Percentiles rank a stretch among this genome's conserved stretches.
These are phyloP conservation scores for Hippoglossus hippoglossus DNA, from an alignment of 2,797 vertebrate genomes.

Conservation along the genomic window DNA sequence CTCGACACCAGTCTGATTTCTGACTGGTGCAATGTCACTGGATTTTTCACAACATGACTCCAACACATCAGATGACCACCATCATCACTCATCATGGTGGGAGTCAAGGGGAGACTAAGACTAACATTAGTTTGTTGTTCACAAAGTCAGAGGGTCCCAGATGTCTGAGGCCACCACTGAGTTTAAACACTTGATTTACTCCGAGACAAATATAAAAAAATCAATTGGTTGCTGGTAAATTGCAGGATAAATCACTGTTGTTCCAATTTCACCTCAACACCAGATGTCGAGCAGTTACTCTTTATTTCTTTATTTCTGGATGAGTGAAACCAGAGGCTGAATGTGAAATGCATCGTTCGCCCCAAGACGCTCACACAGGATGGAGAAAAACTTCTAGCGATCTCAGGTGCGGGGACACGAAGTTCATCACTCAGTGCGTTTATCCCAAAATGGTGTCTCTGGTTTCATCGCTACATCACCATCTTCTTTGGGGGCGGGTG, in stretches of 20 bases:
- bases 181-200: slow-evolving; percentile 29
- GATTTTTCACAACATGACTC: neutral
- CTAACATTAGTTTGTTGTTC: slow-evolving; percentile 9
- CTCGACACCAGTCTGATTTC: neutral
- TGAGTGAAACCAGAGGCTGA: slow-evolving; percentile 13
- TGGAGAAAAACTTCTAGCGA: too few relatives aligned
- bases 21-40: neutral
- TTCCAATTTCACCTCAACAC: slow-evolving; percentile 11
- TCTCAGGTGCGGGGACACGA: too few relatives aligned
- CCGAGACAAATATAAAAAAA: neutral
- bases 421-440: too few relatives aligned
- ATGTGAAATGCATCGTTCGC: slow-evolving; percentile 5
- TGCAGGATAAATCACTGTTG: slow-evolving; percentile 14
- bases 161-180: slow-evolving; percentile 21
- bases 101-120: neutral
- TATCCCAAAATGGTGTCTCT: too few relatives aligned
- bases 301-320: slow-evolving; percentile 12
- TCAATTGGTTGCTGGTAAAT: neutral
- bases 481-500: too few relatives aligned
- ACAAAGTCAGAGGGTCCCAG: neutral
- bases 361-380: too few relatives aligned
- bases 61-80: neutral
- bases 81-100: neutral
- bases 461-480: too few relatives aligned
- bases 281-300: slow-evolving; percentile 7